Base-by-base conservation (phyloP, 2,113 vertebrate genomes). In the Halichoerus grypus region DNA sequence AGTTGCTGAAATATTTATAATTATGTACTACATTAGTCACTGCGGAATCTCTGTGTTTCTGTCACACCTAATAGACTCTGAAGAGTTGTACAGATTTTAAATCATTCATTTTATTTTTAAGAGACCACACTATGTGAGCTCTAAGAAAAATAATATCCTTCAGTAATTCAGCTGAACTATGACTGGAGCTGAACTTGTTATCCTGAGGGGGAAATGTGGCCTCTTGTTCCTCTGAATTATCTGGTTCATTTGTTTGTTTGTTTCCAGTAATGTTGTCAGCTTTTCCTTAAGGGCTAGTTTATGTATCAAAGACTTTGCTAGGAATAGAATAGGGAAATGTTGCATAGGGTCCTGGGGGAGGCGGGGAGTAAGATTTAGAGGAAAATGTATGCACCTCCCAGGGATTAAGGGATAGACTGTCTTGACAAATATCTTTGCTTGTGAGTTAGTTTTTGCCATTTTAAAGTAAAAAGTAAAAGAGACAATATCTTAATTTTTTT, bases 41-140 rank as follows among this genome's bases (percentile, higher is more conserved):
- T 9, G 55, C 85, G 15, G 67, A 85, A 36, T 49, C 15, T 80
- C 81, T 49, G 3, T 79, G 31, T 82, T 94, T 67, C 80, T 55
- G 24, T 49, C 18, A 71, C 28, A 76, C 18, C 12, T n/a, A 18
- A 5, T 55, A 80, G 71, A 13, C 26, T 46, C 67, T 88, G 33
- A 67, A 76, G 7, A 69, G n/a, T 67, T 46, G 10, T n/a, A 80
- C 49, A n/a, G 12, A 24, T 49, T 95, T 91, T 24, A 76, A 85
- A 92, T 85, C 19, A 79, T 84, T 91, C 12, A 79, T 91, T 97
- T 79, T 15, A 39, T 95, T 55, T 76, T 63, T 21, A 94, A 91
- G 72, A 81, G 72, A 71, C 5, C 15, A 81, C 51, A 80, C 21
- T 80, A 7, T 65, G 39, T 82, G 74, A 91, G 18, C 28, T 55